Conservation (phyloP, 1,140 invertebrate genomes). For the Anastrepha obliqua region DNA sequence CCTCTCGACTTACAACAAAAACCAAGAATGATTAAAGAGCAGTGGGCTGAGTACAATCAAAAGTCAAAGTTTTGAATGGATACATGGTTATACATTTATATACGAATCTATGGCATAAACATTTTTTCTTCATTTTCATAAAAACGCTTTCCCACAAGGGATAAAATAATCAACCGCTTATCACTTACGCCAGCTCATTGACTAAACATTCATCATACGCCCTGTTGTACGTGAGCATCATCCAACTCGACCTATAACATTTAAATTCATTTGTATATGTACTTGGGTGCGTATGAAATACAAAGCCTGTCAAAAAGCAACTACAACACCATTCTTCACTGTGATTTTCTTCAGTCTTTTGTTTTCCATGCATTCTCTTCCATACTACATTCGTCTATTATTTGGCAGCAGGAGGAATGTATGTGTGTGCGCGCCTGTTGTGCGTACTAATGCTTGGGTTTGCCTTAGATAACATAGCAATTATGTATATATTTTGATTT, state of each 20-base stretch:
- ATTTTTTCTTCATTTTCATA: background rate
- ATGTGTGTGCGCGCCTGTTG: background rate
- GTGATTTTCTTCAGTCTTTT: background rate
- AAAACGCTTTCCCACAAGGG: background rate
- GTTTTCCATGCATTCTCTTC: background rate
- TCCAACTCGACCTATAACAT: background rate
- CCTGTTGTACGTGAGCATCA: background rate
- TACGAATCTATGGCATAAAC: background rate
- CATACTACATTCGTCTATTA: background rate
- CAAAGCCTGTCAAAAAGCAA: background rate
- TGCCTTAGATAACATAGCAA: background rate
- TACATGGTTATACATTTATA: background rate
- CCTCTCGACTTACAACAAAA: background rate
- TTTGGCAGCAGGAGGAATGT: background rate
- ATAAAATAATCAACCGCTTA: conserved; percentile 12
- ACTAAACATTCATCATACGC: conserved; percentile 26
- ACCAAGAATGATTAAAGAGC: background rate
- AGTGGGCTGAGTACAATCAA: background rate
- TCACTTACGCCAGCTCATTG: background rate
- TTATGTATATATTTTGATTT: background rate
- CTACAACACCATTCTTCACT: conserved; percentile 9
- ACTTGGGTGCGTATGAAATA: background rate
- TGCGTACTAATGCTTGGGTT: background rate
- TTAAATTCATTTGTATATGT: background rate
- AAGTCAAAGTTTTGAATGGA: conserved; percentile 6